Percentiles rank a stretch among this genome's conserved stretches.
Conservation (phyloP, 2,113 vertebrate species). For the Cichladusa arquata region DNA sequence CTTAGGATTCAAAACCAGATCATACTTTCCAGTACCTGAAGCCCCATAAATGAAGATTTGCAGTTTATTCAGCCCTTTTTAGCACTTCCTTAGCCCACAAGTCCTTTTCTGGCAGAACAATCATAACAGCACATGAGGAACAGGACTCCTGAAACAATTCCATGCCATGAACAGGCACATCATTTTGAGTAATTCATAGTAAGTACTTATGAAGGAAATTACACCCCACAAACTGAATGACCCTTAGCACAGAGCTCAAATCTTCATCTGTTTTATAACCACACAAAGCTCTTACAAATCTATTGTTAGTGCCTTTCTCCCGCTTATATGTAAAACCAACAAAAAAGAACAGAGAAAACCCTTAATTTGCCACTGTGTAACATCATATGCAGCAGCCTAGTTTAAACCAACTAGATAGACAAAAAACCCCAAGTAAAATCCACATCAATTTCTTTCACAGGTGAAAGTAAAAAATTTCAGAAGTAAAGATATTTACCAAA, state of each 20-base stretch:
- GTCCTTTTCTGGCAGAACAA: not conserved
- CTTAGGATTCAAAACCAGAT: not conserved
- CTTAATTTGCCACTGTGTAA: not conserved
- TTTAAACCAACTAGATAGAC: not conserved
- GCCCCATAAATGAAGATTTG: not conserved
- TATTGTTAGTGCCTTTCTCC: not conserved
- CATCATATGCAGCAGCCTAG: not conserved
- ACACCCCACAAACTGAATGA: not conserved
- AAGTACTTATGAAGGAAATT: not conserved
- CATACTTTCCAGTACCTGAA: not conserved
- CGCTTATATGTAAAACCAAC: not conserved
- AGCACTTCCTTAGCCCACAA: not conserved
- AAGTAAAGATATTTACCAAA: not conserved
- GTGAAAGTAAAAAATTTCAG: not conserved
- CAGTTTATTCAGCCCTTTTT: not conserved
- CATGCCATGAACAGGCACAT: not conserved
- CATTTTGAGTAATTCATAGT: not conserved
- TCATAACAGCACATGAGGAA: not conserved
- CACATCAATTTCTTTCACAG: not conserved
- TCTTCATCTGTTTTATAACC: not conserved
- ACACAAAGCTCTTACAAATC: not conserved
- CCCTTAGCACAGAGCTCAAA: not conserved
- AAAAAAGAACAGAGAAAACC: not conserved
- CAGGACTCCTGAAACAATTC: not conserved
- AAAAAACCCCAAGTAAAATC: not conserved